Conservation (phyloP, 2,797 vertebrate species). For the Phylloscopus collybita region DNA sequence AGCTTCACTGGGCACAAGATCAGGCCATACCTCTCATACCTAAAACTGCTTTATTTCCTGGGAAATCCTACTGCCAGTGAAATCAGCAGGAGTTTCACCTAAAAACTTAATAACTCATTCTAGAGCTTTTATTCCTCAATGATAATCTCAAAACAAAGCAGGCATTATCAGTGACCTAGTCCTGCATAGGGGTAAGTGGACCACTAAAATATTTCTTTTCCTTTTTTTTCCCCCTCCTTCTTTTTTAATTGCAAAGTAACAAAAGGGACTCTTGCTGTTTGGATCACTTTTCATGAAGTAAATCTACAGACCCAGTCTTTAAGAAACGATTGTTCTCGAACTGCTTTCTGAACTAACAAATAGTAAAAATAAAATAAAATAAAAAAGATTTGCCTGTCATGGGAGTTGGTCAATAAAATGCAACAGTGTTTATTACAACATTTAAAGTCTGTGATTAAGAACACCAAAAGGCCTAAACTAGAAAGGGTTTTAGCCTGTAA, state of each 20-base stretch:
- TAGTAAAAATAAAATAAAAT: conserved; percentile 80
- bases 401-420: conserved; percentile 81
- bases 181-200: background rate
- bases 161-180: background rate
- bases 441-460: conserved; percentile 86
- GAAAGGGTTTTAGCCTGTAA: conserved; percentile 85
- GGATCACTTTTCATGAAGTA: conserved; percentile 41
- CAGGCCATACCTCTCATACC: background rate
- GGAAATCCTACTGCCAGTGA: background rate
- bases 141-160: background rate
- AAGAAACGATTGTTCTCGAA: background rate
- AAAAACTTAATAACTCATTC: background rate
- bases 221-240: background rate
- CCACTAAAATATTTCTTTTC: conserved; percentile 7
- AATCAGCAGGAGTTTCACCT: conserved; percentile 19
- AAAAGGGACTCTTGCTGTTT: conserved; percentile 11
- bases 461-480: conserved; percentile 83
- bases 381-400: conserved; percentile 76
- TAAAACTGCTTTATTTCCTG: background rate
- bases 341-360: conserved; percentile 66
- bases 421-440: conserved; percentile 84
- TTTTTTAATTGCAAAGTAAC: conserved; percentile 14
- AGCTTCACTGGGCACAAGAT: background rate
- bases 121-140: background rate
- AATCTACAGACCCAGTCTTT: conserved; percentile 12